These are phyloP conservation scores for Eupithecia abbreviata DNA, from an alignment of 2,888 invertebrate genomes.

Conservation along the genomic window DNA sequence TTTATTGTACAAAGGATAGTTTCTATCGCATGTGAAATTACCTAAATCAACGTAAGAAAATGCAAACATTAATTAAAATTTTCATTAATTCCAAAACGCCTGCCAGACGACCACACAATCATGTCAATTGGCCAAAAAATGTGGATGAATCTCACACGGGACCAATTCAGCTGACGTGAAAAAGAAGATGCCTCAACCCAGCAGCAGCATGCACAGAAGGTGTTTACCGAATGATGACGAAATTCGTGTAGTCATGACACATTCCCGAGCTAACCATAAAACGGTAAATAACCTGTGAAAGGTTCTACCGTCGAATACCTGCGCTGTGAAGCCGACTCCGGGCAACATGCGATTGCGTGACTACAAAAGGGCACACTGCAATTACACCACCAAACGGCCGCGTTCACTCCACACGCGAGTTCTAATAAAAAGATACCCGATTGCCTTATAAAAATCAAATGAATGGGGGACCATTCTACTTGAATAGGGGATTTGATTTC, in stretches of 20 bases:
- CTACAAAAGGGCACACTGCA: constrained; percentile 66
- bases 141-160: no score
- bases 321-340: constrained; percentile 16
- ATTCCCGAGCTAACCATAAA: not conserved
- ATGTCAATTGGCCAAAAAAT: no score
- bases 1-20: no score
- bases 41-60: not conserved
- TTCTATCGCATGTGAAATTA: no score
- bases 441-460: constrained; percentile 56
- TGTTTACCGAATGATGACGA: not conserved
- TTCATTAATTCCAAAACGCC: not conserved
- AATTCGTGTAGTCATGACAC: not conserved
- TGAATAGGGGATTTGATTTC: not conserved
- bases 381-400: constrained; percentile 69
- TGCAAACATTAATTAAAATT: not conserved
- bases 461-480: constrained; percentile 44
- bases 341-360: constrained; percentile 75
- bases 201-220: no score
- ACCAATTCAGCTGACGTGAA: no score
- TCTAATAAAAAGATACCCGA: constrained; percentile 63
- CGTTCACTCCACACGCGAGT: constrained; percentile 71
- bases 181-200: not conserved
- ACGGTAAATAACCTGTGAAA: not conserved
- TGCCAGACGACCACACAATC: no score
- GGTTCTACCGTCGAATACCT: constrained; percentile 11